Evolutionary conservation across 2,888 invertebrate species (phyloP), one percentile per base, ranked within the genome.

Genomic region (Oligia latruncula): DNA sequence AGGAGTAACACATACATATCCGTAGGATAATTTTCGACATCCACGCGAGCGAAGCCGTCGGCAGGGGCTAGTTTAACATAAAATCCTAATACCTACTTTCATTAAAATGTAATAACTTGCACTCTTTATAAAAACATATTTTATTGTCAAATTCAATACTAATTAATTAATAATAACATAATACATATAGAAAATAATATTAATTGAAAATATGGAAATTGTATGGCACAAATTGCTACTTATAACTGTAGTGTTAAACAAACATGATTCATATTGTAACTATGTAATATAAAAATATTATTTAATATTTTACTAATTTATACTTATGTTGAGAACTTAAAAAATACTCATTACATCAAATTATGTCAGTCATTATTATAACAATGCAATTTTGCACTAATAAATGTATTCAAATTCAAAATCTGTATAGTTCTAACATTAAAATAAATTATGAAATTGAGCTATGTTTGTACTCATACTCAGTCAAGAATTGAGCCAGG

Each of bases 401-500:
- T 17, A 70, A 62, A 49, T 66, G 3, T 52, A 29, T 29, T 29
- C 29, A 29, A 29, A 29, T 29, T 29, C 29, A 29, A 29, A 29
- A 29, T 29, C 29, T 29, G 29, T 29, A 71, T 35, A 76, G 6
- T 68, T 65, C n/a, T 67, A 77, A 76, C 40, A 74, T 71, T 40
- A 8, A 65, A 75, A 70, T 64, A 82, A 74, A 73, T 62, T 62
- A 58, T 68, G 52, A 84, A 89, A 86, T 89, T 89, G 82, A 84
- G 72, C 89, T 88, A 88, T 65, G 8, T 66, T 46, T 78, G 29
- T 65, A 67, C 17, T 78, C 46, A 13, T 65, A 67, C 13, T 78
- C 46, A 72, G 76, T 91, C 89, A 92, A 83, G 91, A 92, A 77
- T 92, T 90, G 55, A 93, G 85, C 97, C 97, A 97, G 67, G 94